These are phyloP conservation scores for Turritopsis dohrnii DNA, from an alignment of 30 jellyfish, hydroid and myxozoan species.

Conservation along the genomic window DNA sequence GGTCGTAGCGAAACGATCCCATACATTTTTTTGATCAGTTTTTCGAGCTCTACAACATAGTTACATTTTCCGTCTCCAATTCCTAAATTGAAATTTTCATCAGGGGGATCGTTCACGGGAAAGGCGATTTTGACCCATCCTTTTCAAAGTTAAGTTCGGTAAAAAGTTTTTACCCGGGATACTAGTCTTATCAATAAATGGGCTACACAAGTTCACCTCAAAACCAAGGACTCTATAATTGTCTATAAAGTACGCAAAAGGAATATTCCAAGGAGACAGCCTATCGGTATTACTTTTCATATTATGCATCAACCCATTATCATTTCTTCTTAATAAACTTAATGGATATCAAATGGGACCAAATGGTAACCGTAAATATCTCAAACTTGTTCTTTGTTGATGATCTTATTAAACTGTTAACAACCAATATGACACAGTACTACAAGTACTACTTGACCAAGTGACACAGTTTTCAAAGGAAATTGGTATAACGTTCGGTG, in stretches of 20 bases:
- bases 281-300: conserved; percentile 9
- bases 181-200: neutral
- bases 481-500: conserved; percentile 14
- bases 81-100: too few relatives aligned
- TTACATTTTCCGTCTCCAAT: too few relatives aligned
- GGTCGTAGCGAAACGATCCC: too few relatives aligned
- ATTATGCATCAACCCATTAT: conserved; percentile 3
- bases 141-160: too few relatives aligned
- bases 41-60: too few relatives aligned
- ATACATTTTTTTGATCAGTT: too few relatives aligned
- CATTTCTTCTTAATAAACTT: conserved; percentile 18
- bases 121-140: too few relatives aligned
- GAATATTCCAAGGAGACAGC: conserved; percentile 17
- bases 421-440: neutral
- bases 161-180: too few relatives aligned
- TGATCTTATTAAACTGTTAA: neutral
- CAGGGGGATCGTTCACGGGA: too few relatives aligned
- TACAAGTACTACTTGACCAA: neutral
- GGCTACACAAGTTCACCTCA: conserved; percentile 6
- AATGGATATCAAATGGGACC: neutral
- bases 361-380: conserved; percentile 7
- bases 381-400: conserved; percentile 9
- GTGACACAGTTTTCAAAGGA: conserved; percentile 9
- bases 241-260: neutral
- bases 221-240: neutral